Evolutionary conservation across 2,113 vertebrate species (phyloP).

Genomic region (Nansenia antarctica): DNA sequence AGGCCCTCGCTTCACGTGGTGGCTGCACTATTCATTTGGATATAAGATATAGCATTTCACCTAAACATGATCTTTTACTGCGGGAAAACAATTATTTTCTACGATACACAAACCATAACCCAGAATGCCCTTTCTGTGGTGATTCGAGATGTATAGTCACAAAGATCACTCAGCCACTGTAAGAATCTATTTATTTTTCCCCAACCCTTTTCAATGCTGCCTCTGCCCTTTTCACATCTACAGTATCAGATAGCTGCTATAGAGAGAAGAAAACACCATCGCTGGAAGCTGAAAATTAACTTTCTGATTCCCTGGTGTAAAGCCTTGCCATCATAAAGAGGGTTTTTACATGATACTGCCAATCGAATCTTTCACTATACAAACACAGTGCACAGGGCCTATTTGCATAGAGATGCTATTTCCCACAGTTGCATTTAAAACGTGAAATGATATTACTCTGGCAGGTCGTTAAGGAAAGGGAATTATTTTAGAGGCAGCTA

Average conservation of each 20-base stretch:
- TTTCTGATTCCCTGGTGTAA: constrained; percentile 35
- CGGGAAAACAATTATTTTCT: not conserved
- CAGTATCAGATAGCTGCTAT: constrained; percentile 6
- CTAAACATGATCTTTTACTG: not conserved
- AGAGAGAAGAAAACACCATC: not conserved
- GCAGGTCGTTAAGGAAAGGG: constrained; percentile 27
- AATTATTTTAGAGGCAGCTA: constrained; percentile 16
- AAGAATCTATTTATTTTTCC: constrained; percentile 1
- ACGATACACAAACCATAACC: not conserved
- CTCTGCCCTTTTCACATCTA: constrained; percentile 9
- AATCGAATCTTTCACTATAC: constrained; percentile 48
- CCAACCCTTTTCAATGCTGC: not conserved
- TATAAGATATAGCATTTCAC: not conserved
- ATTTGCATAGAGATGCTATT: constrained; percentile 54
- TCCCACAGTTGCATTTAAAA: constrained; percentile 35
- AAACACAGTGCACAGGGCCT: constrained; percentile 37
- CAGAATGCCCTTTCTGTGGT: not conserved
- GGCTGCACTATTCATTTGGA: not conserved
- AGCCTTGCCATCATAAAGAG: constrained; percentile 38
- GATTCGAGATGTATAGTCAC: not conserved
- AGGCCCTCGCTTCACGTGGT: not conserved
- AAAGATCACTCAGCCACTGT: not conserved
- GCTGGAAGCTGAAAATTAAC: constrained; percentile 29
- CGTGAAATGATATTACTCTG: constrained; percentile 29
- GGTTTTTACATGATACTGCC: constrained; percentile 39